phyloP scores from a whole-genome alignment of 2,888 invertebrate species.

The Hirtodrosophila cameraria region DNA sequence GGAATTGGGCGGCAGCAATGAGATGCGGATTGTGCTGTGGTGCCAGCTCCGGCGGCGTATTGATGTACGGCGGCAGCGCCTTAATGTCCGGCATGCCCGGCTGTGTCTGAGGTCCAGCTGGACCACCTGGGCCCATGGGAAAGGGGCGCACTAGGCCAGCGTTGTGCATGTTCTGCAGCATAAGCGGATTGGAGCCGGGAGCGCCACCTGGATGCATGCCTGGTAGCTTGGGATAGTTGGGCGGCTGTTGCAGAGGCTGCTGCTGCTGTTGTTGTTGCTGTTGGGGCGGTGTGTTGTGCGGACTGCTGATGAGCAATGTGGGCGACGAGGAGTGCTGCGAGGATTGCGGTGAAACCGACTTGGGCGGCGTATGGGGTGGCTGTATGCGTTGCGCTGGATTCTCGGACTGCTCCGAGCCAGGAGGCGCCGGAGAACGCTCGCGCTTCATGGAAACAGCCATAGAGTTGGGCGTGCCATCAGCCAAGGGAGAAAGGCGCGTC shows the following conservation, averaged over 20 bases:
- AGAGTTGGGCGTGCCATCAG: slow-evolving; percentile 30
- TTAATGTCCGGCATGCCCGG: slow-evolving; percentile 83
- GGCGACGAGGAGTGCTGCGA: slow-evolving; percentile 81
- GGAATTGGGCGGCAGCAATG: slow-evolving; percentile 90
- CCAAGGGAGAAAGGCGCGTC: slow-evolving; percentile 72
- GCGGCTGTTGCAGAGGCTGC: slow-evolving; percentile 51
- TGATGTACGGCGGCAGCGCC: slow-evolving; percentile 83
- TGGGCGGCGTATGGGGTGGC: slow-evolving; percentile 83
- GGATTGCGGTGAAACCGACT: slow-evolving; percentile 81
- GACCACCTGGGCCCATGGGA: slow-evolving; percentile 77
- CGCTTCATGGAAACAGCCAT: slow-evolving; percentile 76
- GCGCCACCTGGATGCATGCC: slow-evolving; percentile 50
- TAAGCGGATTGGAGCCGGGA: slow-evolving; percentile 59
- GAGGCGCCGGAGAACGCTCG: slow-evolving; percentile 81
- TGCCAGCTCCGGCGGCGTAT: slow-evolving; percentile 83
- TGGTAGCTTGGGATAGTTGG: slow-evolving; percentile 58
- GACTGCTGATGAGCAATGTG: slow-evolving; percentile 66
- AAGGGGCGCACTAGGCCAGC: slow-evolving; percentile 83
- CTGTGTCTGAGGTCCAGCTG: slow-evolving; percentile 68
- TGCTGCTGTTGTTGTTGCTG: slow-evolving; percentile 38
- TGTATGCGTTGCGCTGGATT: slow-evolving; percentile 83
- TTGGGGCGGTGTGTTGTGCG: slow-evolving; percentile 67
- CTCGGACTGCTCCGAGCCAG: slow-evolving; percentile 71
- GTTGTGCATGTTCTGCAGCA: slow-evolving; percentile 81
- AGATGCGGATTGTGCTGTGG: slow-evolving; percentile 87